A percentile compares a stretch with the other conserved stretches of the same genome.
Conservation (phyloP, 2,888 invertebrate genomes). For the Tenthredo amoena region DNA sequence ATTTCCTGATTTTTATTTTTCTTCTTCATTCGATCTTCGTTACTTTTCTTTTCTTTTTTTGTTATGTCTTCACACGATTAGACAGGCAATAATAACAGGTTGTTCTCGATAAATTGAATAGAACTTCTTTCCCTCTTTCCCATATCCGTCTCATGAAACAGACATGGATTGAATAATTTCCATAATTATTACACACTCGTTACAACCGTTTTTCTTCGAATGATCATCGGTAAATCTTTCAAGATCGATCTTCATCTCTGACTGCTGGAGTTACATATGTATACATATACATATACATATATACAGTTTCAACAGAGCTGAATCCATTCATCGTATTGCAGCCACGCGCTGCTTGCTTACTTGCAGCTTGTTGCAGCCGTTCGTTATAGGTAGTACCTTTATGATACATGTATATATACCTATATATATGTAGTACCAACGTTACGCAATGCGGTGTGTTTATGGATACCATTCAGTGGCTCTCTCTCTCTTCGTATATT, state of each 20-base stretch:
- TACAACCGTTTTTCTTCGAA: background rate
- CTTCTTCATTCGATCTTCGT: background rate
- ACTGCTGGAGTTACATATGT: background rate
- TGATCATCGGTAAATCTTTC: background rate
- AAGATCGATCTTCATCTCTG: background rate
- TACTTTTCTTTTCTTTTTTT: background rate
- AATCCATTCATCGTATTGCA: background rate
- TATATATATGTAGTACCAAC: background rate
- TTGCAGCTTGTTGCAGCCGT: background rate
- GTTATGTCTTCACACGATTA: background rate
- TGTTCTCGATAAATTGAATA: too few relatives aligned
- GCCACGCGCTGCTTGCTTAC: conserved; percentile 1
- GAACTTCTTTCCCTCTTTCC: too few relatives aligned
- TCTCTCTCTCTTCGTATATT: background rate
- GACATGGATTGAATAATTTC: too few relatives aligned
- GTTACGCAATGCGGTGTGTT: background rate
- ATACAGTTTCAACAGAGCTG: background rate
- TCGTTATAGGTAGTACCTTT: background rate
- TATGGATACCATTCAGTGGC: background rate
- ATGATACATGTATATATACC: background rate
- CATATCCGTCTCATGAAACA: too few relatives aligned
- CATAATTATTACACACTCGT: too few relatives aligned
- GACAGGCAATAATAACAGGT: too few relatives aligned
- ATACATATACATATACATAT: too few relatives aligned
- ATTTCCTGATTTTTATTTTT: background rate